Base-by-base conservation (phyloP, 1,140 invertebrate genomes). In the Asobara japonica region DNA sequence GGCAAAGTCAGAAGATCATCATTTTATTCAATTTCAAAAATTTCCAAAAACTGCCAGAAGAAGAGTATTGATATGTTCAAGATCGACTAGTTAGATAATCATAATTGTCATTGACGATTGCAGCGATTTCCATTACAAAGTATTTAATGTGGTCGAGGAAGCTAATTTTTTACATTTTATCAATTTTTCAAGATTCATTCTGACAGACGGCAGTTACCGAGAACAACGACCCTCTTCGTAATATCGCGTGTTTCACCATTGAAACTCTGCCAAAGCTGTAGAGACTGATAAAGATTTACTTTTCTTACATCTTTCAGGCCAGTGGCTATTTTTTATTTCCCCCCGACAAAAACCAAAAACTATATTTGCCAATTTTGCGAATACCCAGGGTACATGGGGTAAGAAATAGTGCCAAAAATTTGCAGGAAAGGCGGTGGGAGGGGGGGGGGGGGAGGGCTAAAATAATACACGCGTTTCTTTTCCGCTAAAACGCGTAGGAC, bases 211-310 rank as follows among this genome's bases (percentile, higher is more conserved):
- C 51, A 56, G 51, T 56, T 56, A 56, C 18, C 18, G 51, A 56
- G 78, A 76, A 45, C 79, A 73, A 79, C 78, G 78, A 82, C 79
- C 78, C 72, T 75, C n/a, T n/a, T n/a, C 69, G 71, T 71, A 74
- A 75, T 82, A 76, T 79, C 74, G 77, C 71, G 72, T 68, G 65
- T 78, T 78, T 75, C 56, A 73, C 66, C 70, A 76, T 81, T 83
- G 77, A 82, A 81, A 77, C 74, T 62, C 51, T 78, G 81, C 79
- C 82, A 82, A 73, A 73, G 31, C 64, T 8, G 18, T 70, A 61
- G 20, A 13, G 16, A 41, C 30, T 64, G 71, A 72, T 77, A 76
- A 77, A 68, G 76, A 77, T 64, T 72, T 27, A 56, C 51, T 56
- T 18, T 22, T 51, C 56, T 71, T 71, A 41, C 70, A 67, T 71